Percentiles rank a stretch among this genome's conserved stretches.
phyloP scores from a whole-genome alignment of 1,140 invertebrate species.

The Drosophila parvula region DNA sequence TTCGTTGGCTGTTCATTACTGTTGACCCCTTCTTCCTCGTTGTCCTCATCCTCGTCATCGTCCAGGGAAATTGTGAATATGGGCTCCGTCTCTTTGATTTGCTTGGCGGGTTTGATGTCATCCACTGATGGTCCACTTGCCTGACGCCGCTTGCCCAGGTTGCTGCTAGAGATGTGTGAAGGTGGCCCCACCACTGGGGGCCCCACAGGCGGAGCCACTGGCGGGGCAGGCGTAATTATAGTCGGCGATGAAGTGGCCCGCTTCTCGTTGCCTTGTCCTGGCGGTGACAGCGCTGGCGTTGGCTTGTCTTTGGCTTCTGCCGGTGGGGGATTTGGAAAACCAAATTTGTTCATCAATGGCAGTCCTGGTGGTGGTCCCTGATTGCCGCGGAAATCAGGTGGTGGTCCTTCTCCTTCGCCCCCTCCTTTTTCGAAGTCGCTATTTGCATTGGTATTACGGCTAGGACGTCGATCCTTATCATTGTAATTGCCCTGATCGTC shows the following conservation, averaged over 20 bases:
- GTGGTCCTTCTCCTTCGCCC: background rate
- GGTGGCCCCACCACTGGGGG: background rate
- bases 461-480: background rate
- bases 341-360: background rate
- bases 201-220: background rate
- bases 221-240: background rate
- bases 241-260: background rate
- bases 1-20: background rate
- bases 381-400: background rate
- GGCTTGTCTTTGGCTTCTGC: background rate
- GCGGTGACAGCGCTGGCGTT: background rate
- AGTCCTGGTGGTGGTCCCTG: background rate
- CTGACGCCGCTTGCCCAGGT: constrained; percentile 52
- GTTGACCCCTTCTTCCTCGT: background rate
- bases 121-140: background rate
- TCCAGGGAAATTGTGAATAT: constrained; percentile 61
- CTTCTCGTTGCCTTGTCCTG: background rate
- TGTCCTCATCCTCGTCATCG: constrained; percentile 68
- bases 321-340: too few relatives aligned
- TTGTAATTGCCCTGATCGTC: background rate
- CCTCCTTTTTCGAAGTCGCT: background rate
- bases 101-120: constrained; percentile 32
- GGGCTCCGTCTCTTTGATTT: constrained; percentile 42
- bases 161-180: background rate
- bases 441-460: background rate